Percentiles rank a stretch among this genome's conserved stretches.
Evolutionary conservation across 2,888 invertebrate species (phyloP).

Genomic region (Nemotelus pantherinus): DNA sequence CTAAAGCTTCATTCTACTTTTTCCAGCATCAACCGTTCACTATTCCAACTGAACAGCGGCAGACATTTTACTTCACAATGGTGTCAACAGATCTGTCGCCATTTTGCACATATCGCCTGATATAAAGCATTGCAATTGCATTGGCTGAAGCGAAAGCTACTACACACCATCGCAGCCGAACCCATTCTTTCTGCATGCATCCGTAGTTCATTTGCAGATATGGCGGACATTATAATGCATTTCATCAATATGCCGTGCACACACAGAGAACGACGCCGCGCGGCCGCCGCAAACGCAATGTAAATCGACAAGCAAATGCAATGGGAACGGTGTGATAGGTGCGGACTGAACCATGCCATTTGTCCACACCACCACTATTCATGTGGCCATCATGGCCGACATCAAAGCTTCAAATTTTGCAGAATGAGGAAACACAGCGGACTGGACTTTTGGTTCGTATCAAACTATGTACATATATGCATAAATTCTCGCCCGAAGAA

Average conservation of each 20-base stretch:
- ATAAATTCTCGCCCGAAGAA: background rate
- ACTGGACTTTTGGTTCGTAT: too few species aligned
- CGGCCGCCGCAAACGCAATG: background rate
- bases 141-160: slow-evolving; percentile 13
- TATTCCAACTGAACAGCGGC: too few species aligned
- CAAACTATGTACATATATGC: too few species aligned
- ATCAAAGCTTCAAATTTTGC: background rate
- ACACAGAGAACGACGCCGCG: background rate
- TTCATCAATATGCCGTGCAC: background rate
- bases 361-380: slow-evolving; percentile 11
- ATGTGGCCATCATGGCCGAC: background rate
- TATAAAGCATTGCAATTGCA: background rate
- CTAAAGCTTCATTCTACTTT: too few species aligned
- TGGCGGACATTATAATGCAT: slow-evolving; percentile 25
- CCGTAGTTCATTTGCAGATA: background rate
- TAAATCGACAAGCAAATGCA: background rate
- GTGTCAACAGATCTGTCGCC: too few species aligned
- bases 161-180: slow-evolving; percentile 5
- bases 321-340: background rate
- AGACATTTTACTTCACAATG: too few species aligned
- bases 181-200: background rate
- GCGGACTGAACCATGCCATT: background rate
- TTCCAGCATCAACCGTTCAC: too few species aligned
- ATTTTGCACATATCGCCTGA: slow-evolving; percentile 13
- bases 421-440: too few species aligned